A percentile compares a stretch with the other conserved stretches of the same genome.
phyloP scores from a whole-genome alignment of 1,140 invertebrate genomes.

The Lineus longissimus region DNA sequence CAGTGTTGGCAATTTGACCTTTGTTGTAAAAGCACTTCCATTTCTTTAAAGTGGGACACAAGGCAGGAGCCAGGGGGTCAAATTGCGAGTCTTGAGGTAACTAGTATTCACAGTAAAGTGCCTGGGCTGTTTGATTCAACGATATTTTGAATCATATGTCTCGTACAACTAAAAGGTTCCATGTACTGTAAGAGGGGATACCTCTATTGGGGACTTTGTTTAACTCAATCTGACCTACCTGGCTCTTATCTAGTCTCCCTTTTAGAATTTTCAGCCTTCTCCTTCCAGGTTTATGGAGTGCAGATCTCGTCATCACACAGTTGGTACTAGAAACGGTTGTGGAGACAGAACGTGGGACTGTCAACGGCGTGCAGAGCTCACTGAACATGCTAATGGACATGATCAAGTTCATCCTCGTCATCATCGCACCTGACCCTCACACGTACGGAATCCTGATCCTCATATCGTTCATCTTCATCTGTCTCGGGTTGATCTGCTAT shows the following conservation, averaged over 20 bases:
- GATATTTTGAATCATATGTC: too few relatives aligned
- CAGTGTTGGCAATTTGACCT: too few relatives aligned
- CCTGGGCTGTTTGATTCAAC: too few relatives aligned
- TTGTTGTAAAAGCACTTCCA: too few relatives aligned
- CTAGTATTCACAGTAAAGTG: too few relatives aligned
- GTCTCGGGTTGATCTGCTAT: constrained; percentile 39
- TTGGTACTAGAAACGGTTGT: constrained; percentile 59
- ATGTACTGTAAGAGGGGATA: too few relatives aligned
- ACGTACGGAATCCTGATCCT: constrained; percentile 55
- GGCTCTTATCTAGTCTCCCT: neutral
- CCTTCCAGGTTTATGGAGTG: constrained; percentile 58
- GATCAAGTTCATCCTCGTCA: constrained; percentile 58
- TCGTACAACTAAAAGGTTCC: too few relatives aligned
- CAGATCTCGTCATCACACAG: constrained; percentile 61
- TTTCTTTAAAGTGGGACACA: too few relatives aligned
- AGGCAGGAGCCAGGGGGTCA: too few relatives aligned
- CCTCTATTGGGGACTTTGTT: too few relatives aligned
- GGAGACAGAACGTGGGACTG: constrained; percentile 57
- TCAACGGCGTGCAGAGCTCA: constrained; percentile 61
- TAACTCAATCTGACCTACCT: too few relatives aligned
- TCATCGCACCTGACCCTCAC: constrained; percentile 48
- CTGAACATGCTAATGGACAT: constrained; percentile 58
- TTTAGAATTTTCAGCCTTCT: neutral
- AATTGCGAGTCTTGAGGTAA: too few relatives aligned
- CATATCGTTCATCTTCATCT: constrained; percentile 54